phyloP scores from a whole-genome alignment of 1,140 invertebrate genomes.

The Drosophila cardini region DNA sequence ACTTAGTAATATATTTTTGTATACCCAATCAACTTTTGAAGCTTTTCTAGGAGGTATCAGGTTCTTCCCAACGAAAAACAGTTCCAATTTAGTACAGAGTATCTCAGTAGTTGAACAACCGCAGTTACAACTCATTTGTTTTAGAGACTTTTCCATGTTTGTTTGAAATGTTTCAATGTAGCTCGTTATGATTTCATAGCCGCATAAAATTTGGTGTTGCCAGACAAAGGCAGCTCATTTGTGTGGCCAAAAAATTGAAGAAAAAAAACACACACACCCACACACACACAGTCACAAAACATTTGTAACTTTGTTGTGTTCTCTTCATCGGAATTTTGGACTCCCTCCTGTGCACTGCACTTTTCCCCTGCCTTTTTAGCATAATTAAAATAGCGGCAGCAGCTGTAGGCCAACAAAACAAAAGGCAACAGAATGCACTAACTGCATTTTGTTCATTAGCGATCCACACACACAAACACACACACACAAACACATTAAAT shows the following conservation, averaged over 20 bases:
- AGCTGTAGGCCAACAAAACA: conserved; percentile 40
- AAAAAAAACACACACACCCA: too few species aligned
- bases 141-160: neutral
- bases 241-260: conserved; percentile 43
- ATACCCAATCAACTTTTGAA: too few species aligned
- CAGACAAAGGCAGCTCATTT: conserved; percentile 44
- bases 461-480: conserved; percentile 32
- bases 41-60: too few species aligned
- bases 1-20: too few species aligned
- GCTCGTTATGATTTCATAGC: conserved; percentile 50
- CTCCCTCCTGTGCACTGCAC: neutral
- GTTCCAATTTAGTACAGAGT: neutral
- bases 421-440: conserved; percentile 50
- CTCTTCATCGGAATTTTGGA: too few species aligned
- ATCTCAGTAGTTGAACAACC: neutral
- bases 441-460: conserved; percentile 54
- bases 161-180: conserved; percentile 36
- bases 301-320: conserved; percentile 46
- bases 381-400: conserved; percentile 52
- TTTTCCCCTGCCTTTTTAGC: neutral
- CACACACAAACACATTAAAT: conserved; percentile 18
- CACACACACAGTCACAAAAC: conserved; percentile 23
- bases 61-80: too few species aligned
- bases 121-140: conserved; percentile 11
- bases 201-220: conserved; percentile 36